Evolutionary conservation across 2,888 invertebrate species (phyloP).

Genomic region (Cataglyphis altisquamis): DNA sequence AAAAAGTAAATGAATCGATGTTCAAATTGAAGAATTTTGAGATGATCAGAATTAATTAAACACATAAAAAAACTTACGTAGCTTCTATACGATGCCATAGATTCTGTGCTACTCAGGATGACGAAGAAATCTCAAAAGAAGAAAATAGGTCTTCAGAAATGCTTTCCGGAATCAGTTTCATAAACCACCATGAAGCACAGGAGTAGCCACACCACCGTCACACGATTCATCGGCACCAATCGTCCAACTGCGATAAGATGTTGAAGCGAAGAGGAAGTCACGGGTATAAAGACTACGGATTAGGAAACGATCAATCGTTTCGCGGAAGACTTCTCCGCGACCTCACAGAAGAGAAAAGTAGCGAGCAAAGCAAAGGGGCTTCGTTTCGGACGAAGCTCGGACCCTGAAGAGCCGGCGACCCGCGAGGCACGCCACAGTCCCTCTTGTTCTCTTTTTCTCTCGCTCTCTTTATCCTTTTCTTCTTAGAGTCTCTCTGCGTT

Average conservation of each 20-base stretch:
- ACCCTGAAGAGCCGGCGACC: slow-evolving; percentile 84
- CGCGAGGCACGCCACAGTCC: slow-evolving; percentile 78
- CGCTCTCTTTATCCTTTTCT: slow-evolving; percentile 67
- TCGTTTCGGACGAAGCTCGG: slow-evolving; percentile 83
- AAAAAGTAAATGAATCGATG: background rate
- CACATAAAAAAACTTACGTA: slow-evolving; percentile 79
- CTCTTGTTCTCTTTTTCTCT: slow-evolving; percentile 67
- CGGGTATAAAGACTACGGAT: slow-evolving; percentile 54
- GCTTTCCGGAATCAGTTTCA: slow-evolving; percentile 55
- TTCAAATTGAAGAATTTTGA: background rate
- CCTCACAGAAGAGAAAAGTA: slow-evolving; percentile 75
- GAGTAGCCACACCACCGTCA: slow-evolving; percentile 53
- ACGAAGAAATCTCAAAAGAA: slow-evolving; percentile 47
- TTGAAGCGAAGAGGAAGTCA: background rate
- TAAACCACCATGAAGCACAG: slow-evolving; percentile 66
- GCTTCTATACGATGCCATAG: slow-evolving; percentile 84
- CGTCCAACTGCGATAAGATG: background rate
- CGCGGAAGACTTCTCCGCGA: slow-evolving; percentile 64
- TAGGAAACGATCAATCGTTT: slow-evolving; percentile 64
- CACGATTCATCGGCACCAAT: slow-evolving; percentile 33
- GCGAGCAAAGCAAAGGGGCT: slow-evolving; percentile 78
- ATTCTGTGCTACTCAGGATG: slow-evolving; percentile 20
- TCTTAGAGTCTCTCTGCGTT: slow-evolving; percentile 66
- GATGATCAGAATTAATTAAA: background rate
- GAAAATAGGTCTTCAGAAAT: slow-evolving; percentile 19